A percentile compares a stretch with the other conserved stretches of the same genome.
phyloP scores from a whole-genome alignment of 2,888 invertebrate species.

The Lasioglossum figueresi region DNA sequence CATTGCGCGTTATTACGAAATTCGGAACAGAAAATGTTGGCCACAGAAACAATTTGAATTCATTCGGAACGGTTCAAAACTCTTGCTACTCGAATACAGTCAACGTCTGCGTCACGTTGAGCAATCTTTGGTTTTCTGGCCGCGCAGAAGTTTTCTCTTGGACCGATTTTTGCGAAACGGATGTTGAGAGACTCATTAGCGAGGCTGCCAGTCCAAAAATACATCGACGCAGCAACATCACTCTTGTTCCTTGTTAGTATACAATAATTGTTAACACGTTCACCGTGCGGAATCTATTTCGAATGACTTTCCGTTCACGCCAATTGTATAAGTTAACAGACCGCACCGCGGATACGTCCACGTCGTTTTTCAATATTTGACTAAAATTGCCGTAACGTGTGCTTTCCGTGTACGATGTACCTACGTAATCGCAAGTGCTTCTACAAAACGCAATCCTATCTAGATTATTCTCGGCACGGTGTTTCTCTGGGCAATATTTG shows the following conservation, averaged over 20 bases:
- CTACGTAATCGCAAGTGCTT: neutral
- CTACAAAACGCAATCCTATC: constrained; percentile 26
- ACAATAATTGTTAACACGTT: constrained; percentile 3
- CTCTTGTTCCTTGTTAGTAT: neutral
- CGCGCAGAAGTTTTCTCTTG: neutral
- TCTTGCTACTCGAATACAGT: neutral
- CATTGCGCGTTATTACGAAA: neutral
- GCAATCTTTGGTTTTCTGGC: neutral
- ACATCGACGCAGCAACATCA: neutral
- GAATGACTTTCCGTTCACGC: neutral
- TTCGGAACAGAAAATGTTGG: neutral
- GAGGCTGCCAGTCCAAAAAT: neutral
- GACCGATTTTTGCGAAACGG: neutral
- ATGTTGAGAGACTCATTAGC: neutral
- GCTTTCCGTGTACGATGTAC: neutral
- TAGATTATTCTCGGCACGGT: constrained; percentile 21
- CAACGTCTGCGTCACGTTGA: neutral
- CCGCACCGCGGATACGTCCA: neutral
- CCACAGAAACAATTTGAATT: neutral
- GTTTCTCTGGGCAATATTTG: constrained; percentile 37
- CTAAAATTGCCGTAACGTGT: neutral
- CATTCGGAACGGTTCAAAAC: neutral
- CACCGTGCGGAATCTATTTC: neutral
- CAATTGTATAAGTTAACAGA: constrained; percentile 5
- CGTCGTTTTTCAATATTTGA: neutral